phyloP scores from a whole-genome alignment of 2,888 invertebrate species.

The Cylindroiulus punctatus region DNA sequence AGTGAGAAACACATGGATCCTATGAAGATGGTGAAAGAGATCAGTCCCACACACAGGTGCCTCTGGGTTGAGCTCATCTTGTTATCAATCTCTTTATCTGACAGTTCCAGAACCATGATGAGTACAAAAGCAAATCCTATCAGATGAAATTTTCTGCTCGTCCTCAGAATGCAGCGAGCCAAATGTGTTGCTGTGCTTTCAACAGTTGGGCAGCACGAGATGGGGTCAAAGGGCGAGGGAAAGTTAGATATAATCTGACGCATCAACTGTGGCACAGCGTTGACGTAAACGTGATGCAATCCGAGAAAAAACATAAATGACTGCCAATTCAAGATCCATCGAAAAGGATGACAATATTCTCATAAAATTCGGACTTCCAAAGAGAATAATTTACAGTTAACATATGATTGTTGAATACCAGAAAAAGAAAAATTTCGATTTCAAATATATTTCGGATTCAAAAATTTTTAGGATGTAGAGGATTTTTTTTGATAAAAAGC shows the following conservation, averaged over 20 bases:
- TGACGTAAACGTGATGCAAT: neutral
- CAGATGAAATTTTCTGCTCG: neutral
- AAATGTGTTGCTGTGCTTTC: neutral
- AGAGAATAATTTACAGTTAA: too few relatives aligned
- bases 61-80: slow-evolving; percentile 34
- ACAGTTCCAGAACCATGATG: slow-evolving; percentile 35
- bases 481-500: too few relatives aligned
- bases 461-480: too few relatives aligned
- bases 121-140: neutral
- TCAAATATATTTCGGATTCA: too few relatives aligned
- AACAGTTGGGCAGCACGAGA: neutral
- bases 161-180: neutral
- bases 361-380: too few relatives aligned
- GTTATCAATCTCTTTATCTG: slow-evolving; percentile 40
- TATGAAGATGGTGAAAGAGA: slow-evolving; percentile 77
- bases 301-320: neutral
- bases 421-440: too few relatives aligned
- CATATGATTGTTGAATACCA: too few relatives aligned
- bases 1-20: slow-evolving; percentile 85
- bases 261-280: neutral
- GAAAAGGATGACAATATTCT: too few relatives aligned
- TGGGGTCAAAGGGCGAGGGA: neutral
- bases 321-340: too few relatives aligned
- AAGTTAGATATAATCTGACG: neutral
- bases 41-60: neutral